Base-by-base conservation (phyloP, 2,797 vertebrate genomes). In the Gymnodraco acuticeps region DNA sequence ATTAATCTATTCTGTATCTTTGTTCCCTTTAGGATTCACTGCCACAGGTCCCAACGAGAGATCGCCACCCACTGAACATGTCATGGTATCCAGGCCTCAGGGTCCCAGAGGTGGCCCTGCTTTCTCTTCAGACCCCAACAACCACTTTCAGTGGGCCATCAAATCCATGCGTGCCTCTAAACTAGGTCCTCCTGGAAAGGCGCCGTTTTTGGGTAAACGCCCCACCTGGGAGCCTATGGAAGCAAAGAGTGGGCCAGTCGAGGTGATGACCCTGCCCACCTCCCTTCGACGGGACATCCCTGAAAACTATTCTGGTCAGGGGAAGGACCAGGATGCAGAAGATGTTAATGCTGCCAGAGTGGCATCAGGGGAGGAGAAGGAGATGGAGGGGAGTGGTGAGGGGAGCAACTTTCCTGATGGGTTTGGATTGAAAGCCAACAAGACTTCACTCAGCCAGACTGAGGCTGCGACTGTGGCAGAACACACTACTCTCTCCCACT, bases 261-360 rank as follows among this genome's bases (percentile, higher is more conserved):
- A 95, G 71, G 77, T 94, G 54, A 94, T 94, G 85, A 93, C 93
- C 19, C 74, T 95, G 45, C 93, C 93, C 8, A 73, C 80, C 5
- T 90, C 84, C 0, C 79, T 84, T 38, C 80, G 10, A 19, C 86
- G 81, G 59, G 95, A 95, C 60, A 89, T 83, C 85, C 86, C 73
- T 1, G 95, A 96, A 64, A 94, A 95, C 82, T 96, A 92, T 66
- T 96, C 95, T 0, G 95, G 95, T 3, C 94, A 94, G 62, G 95
- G 94, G 6, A 94, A 80, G n/a, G 92, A 95, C 62, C 86, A 86
- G 48, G 91, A 92, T 0, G 80, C 82, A 45, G 91, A 91, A 12
- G 80, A 76, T 13, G 50, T 46, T 12, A 74, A 38, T 11, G 61
- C 71, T 53, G 50, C 68, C 47, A 76, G 46, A 54, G 19, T 73